phyloP scores from a whole-genome alignment of 2,113 vertebrate genomes.

The Callorhinus ursinus region DNA sequence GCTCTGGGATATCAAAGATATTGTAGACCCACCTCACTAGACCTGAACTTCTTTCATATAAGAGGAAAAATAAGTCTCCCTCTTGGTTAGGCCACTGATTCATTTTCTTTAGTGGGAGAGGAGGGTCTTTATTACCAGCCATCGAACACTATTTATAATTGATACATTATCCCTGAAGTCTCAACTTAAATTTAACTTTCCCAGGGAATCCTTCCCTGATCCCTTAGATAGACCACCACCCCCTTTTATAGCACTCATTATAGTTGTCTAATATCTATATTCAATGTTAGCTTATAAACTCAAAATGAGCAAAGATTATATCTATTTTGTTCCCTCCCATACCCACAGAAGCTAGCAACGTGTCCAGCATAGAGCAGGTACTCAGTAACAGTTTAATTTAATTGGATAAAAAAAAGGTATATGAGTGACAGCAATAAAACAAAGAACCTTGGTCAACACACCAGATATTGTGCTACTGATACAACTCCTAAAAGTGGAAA shows the following conservation, averaged over 20 bases:
- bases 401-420: constrained; percentile 12
- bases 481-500: background rate
- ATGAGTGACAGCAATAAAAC: background rate
- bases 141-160: constrained; percentile 1
- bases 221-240: background rate
- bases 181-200: constrained; percentile 18
- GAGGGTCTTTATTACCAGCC: background rate
- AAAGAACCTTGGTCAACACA: constrained; percentile 9
- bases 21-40: background rate
- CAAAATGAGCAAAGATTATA: constrained; percentile 17
- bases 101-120: background rate
- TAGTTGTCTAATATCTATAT: background rate
- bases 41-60: background rate
- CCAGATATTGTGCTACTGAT: background rate
- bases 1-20: background rate
- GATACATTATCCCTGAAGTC: constrained; percentile 28
- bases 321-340: background rate
- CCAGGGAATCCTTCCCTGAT: background rate
- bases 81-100: constrained; percentile 17
- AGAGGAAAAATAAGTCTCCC: background rate
- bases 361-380: background rate
- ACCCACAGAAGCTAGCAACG: background rate
- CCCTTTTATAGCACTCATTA: constrained; percentile 46
- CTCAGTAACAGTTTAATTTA: constrained; percentile 38
- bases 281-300: background rate